A percentile compares a stretch with the other conserved stretches of the same genome.
These are phyloP conservation scores for Eilema sororculum DNA, from an alignment of 2,888 invertebrate species.

Conservation along the genomic window DNA sequence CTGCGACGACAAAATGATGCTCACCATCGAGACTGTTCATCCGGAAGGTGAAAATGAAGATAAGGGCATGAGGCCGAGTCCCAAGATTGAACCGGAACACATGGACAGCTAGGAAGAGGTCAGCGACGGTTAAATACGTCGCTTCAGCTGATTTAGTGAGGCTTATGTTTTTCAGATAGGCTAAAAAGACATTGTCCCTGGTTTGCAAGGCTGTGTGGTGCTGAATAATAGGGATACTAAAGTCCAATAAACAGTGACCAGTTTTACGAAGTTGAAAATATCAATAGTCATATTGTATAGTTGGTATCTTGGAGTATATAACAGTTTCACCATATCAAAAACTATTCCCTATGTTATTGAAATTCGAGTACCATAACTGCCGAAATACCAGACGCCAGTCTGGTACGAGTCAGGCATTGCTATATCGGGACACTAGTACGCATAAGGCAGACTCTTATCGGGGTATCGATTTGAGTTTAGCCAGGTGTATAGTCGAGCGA, in stretches of 20 bases:
- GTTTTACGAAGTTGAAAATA: conserved; percentile 1
- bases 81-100: conserved; percentile 73
- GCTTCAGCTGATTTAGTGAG: conserved; percentile 33
- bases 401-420: not conserved
- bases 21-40: conserved; percentile 89
- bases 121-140: conserved; percentile 54
- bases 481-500: not conserved
- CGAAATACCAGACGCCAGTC: not conserved
- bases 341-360: not conserved
- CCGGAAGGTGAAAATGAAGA: conserved; percentile 87
- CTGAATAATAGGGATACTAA: not conserved
- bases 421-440: not conserved
- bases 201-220: not conserved
- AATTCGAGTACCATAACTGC: not conserved
- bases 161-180: conserved; percentile 2
- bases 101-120: conserved; percentile 72
- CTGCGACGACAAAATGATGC: conserved; percentile 92
- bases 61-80: conserved; percentile 72
- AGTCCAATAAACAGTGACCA: not conserved
- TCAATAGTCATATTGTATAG: not conserved
- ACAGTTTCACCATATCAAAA: not conserved
- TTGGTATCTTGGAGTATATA: not conserved
- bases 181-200: not conserved
- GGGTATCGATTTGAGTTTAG: not conserved
- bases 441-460: not conserved